Conservation (phyloP, 2,113 vertebrate species). For the Argyrosomus japonicus region DNA sequence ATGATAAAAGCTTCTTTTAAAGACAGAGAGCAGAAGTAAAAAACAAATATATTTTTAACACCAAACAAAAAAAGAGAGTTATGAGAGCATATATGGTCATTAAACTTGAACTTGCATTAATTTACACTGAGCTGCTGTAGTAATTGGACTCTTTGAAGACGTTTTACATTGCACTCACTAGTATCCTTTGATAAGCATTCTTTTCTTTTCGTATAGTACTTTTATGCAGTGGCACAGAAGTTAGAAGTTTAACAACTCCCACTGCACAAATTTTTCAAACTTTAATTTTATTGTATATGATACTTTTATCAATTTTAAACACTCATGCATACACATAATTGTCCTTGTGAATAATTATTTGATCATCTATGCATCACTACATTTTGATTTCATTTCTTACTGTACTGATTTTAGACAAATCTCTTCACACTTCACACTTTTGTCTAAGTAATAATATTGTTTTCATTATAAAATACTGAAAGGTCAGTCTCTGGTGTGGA, state of each 20-base stretch:
- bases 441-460: neutral
- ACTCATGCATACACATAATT: neutral
- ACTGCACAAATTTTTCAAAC: neutral
- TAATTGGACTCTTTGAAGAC: constrained; percentile 19
- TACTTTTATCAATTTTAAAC: constrained; percentile 3
- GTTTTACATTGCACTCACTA: constrained; percentile 27
- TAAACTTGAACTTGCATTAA: constrained; percentile 23
- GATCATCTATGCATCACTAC: neutral
- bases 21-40: neutral
- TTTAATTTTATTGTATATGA: constrained; percentile 2
- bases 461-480: neutral
- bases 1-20: neutral
- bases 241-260: constrained; percentile 3
- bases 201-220: constrained; percentile 1
- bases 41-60: constrained; percentile 12
- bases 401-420: constrained; percentile 1
- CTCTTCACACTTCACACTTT: neutral
- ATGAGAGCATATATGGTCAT: constrained; percentile 6
- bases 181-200: constrained; percentile 29
- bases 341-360: neutral
- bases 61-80: constrained; percentile 4
- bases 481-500: neutral
- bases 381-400: neutral
- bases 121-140: neutral
- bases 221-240: neutral